Percentiles rank a stretch among this genome's conserved stretches.
phyloP scores from a whole-genome alignment of 2,888 invertebrate species.

The Homarus gammarus region DNA sequence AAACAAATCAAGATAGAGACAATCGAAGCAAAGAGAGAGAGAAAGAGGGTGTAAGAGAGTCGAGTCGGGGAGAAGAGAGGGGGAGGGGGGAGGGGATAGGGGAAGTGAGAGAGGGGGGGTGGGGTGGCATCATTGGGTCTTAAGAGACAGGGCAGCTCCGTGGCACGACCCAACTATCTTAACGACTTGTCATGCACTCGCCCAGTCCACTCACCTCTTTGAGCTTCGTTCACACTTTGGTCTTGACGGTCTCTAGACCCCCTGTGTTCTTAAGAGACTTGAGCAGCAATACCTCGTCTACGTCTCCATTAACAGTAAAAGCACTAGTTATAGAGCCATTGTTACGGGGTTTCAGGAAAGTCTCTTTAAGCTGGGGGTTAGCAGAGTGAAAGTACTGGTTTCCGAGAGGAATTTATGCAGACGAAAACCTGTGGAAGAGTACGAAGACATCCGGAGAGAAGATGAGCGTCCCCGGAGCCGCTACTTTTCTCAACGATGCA shows the following conservation, averaged over 20 bases:
- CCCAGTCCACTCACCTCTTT: background rate
- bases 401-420: background rate
- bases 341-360: too few species aligned
- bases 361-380: too few species aligned
- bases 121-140: conserved; percentile 22
- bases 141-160: conserved; percentile 31
- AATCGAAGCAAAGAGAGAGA: background rate
- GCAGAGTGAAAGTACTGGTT: too few species aligned
- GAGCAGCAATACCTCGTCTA: too few species aligned
- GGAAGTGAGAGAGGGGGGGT: background rate
- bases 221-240: conserved; percentile 1
- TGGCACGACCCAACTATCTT: conserved; percentile 39
- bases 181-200: conserved; percentile 62
- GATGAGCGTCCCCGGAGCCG: conserved; percentile 19
- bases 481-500: conserved; percentile 63
- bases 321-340: too few species aligned
- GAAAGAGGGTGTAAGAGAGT: background rate
- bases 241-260: background rate
- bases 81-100: background rate
- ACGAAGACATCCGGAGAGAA: background rate
- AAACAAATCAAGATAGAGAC: background rate
- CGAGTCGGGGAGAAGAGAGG: background rate
- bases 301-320: too few species aligned
- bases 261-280: too few species aligned
- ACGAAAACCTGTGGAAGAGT: conserved; percentile 25